A percentile compares a stretch with the other conserved stretches of the same genome.
phyloP scores from a whole-genome alignment of 2,113 vertebrate genomes.

The Cryptomyrus ogoouensis region DNA sequence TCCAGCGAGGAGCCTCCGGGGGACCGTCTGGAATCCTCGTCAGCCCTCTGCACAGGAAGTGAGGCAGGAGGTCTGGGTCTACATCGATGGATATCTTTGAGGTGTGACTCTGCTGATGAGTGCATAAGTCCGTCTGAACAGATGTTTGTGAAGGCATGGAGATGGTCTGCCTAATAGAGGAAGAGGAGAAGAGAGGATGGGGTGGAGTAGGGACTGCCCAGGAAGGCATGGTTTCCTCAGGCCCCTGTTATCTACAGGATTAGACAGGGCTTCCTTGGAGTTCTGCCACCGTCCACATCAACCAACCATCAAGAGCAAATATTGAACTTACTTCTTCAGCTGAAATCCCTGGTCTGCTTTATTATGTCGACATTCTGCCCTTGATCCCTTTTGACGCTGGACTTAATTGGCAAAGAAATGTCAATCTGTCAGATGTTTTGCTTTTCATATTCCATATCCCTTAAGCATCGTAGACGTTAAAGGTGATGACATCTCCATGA shows the following conservation, averaged over 20 bases:
- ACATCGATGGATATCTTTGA: neutral
- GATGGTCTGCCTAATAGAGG: neutral
- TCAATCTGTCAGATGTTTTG: neutral
- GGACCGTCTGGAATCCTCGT: slow-evolving; percentile 14
- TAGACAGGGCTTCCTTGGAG: neutral
- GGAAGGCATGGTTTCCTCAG: neutral
- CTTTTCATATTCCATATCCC: neutral
- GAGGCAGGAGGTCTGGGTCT: neutral
- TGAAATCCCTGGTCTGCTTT: neutral
- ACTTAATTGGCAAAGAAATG: neutral
- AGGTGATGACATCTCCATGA: neutral
- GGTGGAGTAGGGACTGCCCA: slow-evolving; percentile 9
- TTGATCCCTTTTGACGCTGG: neutral
- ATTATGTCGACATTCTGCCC: neutral
- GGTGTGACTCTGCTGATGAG: neutral
- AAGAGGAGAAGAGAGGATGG: neutral
- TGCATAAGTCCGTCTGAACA: neutral
- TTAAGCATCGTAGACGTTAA: neutral
- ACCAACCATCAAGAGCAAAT: slow-evolving; percentile 4
- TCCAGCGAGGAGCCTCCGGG: neutral
- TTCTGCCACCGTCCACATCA: slow-evolving; percentile 3
- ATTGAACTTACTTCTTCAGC: slow-evolving; percentile 15
- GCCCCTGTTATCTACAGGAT: neutral
- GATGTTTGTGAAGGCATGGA: neutral
- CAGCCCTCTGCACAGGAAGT: slow-evolving; percentile 10